phyloP scores from a whole-genome alignment of 2,113 vertebrate genomes.

The Gorsachius goisagi region DNA sequence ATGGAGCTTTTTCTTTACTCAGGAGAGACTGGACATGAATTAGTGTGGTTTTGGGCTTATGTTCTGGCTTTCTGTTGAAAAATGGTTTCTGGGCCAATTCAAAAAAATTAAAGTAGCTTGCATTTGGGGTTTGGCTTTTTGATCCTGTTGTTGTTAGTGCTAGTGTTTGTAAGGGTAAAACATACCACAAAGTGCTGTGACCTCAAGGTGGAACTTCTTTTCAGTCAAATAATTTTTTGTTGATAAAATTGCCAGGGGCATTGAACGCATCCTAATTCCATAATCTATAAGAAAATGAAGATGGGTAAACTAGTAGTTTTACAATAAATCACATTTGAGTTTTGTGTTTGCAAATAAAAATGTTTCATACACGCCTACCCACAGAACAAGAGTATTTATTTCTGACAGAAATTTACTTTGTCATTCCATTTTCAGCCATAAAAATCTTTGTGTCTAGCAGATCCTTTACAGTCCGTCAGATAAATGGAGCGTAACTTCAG shows the following conservation, averaged over 20 bases:
- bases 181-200: not conserved
- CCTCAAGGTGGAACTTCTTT: not conserved
- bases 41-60: not conserved
- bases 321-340: not conserved
- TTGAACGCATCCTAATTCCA: not conserved
- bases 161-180: not conserved
- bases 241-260: not conserved
- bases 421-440: conserved; percentile 4
- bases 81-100: not conserved
- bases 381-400: not conserved
- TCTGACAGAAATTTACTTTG: not conserved
- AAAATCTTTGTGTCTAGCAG: not conserved
- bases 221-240: not conserved
- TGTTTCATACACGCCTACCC: not conserved
- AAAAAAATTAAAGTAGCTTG: not conserved
- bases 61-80: not conserved
- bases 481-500: not conserved
- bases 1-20: not conserved
- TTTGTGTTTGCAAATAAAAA: not conserved
- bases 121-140: not conserved
- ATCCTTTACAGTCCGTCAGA: not conserved
- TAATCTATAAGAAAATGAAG: not conserved
- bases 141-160: not conserved
- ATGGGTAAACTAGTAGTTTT: not conserved
- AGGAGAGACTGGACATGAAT: not conserved